These are phyloP conservation scores for Epinotia ramella DNA, from an alignment of 2,888 invertebrate species.

Conservation along the genomic window DNA sequence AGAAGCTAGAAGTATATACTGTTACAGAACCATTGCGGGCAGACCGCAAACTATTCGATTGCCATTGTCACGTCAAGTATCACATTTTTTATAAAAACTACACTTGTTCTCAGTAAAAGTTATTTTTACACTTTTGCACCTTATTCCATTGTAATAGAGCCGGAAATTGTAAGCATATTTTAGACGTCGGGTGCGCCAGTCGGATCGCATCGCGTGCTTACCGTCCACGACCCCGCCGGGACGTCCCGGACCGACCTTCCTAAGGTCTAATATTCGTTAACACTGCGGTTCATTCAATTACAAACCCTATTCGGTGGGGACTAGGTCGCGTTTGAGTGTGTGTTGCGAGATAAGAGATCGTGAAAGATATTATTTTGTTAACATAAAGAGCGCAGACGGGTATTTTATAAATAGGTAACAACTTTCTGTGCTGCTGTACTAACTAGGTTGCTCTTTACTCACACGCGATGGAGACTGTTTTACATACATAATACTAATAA, in stretches of 20 bases:
- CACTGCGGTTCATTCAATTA: background rate
- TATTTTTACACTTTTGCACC: background rate
- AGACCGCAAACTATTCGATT: background rate
- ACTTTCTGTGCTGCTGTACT: background rate
- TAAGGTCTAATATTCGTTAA: conserved; percentile 26
- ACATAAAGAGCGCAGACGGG: background rate
- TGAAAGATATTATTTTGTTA: conserved; percentile 6
- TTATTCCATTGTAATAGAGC: background rate
- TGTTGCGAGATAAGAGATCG: conserved; percentile 1
- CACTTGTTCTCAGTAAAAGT: background rate
- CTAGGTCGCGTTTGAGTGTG: background rate
- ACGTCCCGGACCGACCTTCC: conserved; percentile 46
- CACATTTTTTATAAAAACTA: conserved; percentile 4
- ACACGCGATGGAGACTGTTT: background rate
- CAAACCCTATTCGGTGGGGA: background rate
- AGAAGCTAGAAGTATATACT: no score
- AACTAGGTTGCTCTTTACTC: no score
- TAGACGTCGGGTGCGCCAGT: conserved; percentile 1
- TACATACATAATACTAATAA: no score
- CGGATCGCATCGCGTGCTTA: conserved; percentile 37
- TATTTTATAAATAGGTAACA: background rate
- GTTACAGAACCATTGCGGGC: background rate
- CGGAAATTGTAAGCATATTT: background rate
- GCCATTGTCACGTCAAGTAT: conserved; percentile 6
- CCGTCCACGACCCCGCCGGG: conserved; percentile 49